phyloP scores from a whole-genome alignment of 2,113 vertebrate genomes.

The Laterallus jamaicensis region DNA sequence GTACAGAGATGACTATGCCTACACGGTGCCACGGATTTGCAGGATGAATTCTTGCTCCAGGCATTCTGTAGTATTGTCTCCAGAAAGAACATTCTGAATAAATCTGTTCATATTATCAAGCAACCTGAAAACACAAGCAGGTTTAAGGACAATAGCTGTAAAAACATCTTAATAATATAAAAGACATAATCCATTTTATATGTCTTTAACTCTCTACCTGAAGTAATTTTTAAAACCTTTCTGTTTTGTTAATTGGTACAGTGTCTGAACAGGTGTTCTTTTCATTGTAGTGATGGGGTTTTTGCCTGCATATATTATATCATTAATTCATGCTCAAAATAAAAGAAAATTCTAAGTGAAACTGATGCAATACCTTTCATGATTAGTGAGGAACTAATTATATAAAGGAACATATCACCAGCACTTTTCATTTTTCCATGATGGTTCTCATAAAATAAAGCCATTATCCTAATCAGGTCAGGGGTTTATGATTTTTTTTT shows the following conservation, averaged over 20 bases:
- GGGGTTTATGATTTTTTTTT: background rate
- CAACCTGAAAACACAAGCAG: background rate
- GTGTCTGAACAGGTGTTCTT: background rate
- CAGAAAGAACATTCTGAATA: background rate
- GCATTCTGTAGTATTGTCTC: background rate
- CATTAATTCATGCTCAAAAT: slow-evolving; percentile 11
- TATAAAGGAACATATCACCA: background rate
- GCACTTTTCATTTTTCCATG: background rate
- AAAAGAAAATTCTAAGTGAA: background rate
- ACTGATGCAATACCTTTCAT: background rate
- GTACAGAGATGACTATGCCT: background rate
- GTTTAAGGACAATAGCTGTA: background rate
- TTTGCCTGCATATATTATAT: background rate
- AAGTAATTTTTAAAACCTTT: background rate
- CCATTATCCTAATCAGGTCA: background rate
- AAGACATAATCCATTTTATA: background rate
- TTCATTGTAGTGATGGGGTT: background rate
- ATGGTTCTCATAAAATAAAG: background rate
- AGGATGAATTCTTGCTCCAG: no score
- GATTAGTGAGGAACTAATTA: background rate
- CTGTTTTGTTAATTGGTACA: background rate
- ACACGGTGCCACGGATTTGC: background rate
- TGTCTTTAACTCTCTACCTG: background rate
- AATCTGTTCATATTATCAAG: background rate
- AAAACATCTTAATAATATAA: background rate